Percentiles rank a stretch among this genome's conserved stretches.
Conservation (phyloP, 2,888 invertebrate species). For the Drosophila borealis region DNA sequence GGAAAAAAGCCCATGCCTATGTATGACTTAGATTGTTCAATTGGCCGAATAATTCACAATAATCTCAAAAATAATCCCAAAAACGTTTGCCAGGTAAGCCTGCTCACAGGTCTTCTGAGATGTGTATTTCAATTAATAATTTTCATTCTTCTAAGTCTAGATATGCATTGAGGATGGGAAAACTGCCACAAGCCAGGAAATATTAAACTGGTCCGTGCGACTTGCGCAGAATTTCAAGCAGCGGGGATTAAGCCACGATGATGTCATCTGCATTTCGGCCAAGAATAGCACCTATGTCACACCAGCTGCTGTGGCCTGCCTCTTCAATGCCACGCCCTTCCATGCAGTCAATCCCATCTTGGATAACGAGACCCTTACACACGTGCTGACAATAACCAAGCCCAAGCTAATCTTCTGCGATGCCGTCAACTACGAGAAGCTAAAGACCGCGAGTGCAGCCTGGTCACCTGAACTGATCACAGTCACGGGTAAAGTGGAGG, state of each 20-base stretch:
- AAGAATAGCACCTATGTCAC: conserved; percentile 53
- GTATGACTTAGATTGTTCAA: conserved; percentile 33
- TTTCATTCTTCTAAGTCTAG: neutral
- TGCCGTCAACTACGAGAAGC: conserved; percentile 33
- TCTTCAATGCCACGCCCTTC: conserved; percentile 37
- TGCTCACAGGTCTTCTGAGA: neutral
- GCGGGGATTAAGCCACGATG: conserved; percentile 50
- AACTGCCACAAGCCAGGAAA: conserved; percentile 13
- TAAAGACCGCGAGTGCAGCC: conserved; percentile 35
- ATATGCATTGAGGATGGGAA: conserved; percentile 29
- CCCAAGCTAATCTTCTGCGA: conserved; percentile 67
- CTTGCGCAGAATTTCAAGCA: conserved; percentile 48
- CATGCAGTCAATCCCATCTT: conserved; percentile 58
- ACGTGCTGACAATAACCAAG: conserved; percentile 49
- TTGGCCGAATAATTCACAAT: conserved; percentile 34
- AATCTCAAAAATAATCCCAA: conserved; percentile 28
- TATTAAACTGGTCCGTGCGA: conserved; percentile 41
- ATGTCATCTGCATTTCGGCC: conserved; percentile 63
- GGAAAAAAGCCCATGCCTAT: conserved; percentile 4
- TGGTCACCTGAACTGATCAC: conserved; percentile 37
- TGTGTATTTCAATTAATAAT: no score
- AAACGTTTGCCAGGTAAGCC: conserved; percentile 33
- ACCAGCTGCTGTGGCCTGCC: conserved; percentile 49
- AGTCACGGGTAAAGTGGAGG: conserved; percentile 22
- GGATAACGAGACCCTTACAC: conserved; percentile 28